Base-by-base conservation (phyloP, 2,888 invertebrate genomes). In the Brachycybe producta region DNA sequence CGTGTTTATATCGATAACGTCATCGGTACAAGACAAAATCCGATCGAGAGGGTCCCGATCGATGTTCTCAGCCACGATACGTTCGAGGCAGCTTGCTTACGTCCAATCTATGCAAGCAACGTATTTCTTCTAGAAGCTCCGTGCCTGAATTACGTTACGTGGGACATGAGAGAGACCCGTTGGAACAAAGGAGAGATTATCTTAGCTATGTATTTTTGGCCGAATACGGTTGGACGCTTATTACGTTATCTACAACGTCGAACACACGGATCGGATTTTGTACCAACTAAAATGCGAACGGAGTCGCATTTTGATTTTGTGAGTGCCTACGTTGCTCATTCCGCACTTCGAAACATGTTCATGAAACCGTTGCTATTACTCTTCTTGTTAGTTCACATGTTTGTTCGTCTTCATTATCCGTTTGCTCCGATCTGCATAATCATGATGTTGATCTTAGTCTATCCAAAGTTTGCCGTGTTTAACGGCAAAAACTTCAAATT, bases 111-210 rank as follows among this genome's bases (percentile, higher is more conserved):
- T 39, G 54, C 51, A 4, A 49, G 54, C 34, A 49, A 51, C 27
- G 49, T 54, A 15, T 47, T 43, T 17, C 44, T 54, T 1, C 34
- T 52, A 8, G 54, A 54, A 45, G 54, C 54, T 17, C 54, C 54
- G 8, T 54, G 54, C 30, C 52, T 54, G n/a, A 54, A 54, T 35
- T 54, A 54, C 35, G 54, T 54, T 2, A 54, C 54, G 4, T 54
- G 54, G 54, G 54, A 54, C 35, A 48, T 52, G 54, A 39, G 54
- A 17, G 54, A 54, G 30, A 54, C 52, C n/a, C 21, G 54, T 3
- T 54, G 54, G 54, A 54, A 54, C 28, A 54, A 54, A 30, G 54
- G 54, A n/a, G 54, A 54, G 28, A 52, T 54, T 19, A 38, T 54
- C 8, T 27, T 54, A 23, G 48, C 54, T 28, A 52, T 54, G 54